phyloP scores from a whole-genome alignment of 2,888 invertebrate species.

The Tridacna crocea region DNA sequence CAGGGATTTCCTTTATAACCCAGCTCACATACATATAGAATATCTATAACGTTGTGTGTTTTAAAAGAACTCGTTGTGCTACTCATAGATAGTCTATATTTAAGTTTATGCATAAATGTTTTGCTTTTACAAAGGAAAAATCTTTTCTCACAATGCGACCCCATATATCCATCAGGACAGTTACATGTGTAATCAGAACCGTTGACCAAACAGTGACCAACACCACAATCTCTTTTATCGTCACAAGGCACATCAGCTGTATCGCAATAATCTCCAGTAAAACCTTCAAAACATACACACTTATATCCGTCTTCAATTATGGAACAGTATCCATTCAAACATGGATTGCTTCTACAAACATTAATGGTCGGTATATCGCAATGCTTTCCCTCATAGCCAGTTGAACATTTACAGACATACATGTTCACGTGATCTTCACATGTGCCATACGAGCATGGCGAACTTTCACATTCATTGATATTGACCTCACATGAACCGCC shows the following conservation, averaged over 20 bases:
- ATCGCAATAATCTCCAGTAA: slow-evolving; percentile 40
- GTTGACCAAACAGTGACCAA: neutral
- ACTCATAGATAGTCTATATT: no score
- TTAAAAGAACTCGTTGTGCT: no score
- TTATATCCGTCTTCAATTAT: slow-evolving; percentile 8
- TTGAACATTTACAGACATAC: slow-evolving; percentile 33
- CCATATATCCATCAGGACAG: no score
- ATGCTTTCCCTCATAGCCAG: slow-evolving; percentile 34
- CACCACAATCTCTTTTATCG: neutral
- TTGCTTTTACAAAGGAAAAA: no score
- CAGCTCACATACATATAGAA: no score
- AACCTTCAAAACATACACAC: slow-evolving; percentile 41
- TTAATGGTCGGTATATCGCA: slow-evolving; percentile 38
- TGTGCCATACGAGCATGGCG: slow-evolving; percentile 45
- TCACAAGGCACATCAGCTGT: neutral
- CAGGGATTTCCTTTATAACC: no score
- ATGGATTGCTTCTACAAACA: slow-evolving; percentile 32
- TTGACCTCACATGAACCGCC: slow-evolving; percentile 36
- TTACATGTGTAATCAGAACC: no score
- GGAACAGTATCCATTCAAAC: slow-evolving; percentile 44
- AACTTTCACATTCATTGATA: slow-evolving; percentile 40
- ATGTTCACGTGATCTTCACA: slow-evolving; percentile 48
- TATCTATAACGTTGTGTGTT: no score
- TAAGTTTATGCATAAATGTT: no score
- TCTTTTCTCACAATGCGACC: no score